A percentile compares a stretch with the other conserved stretches of the same genome.
These are phyloP conservation scores for Cerastoderma edule DNA, from an alignment of 2,888 invertebrate species.

Conservation along the genomic window DNA sequence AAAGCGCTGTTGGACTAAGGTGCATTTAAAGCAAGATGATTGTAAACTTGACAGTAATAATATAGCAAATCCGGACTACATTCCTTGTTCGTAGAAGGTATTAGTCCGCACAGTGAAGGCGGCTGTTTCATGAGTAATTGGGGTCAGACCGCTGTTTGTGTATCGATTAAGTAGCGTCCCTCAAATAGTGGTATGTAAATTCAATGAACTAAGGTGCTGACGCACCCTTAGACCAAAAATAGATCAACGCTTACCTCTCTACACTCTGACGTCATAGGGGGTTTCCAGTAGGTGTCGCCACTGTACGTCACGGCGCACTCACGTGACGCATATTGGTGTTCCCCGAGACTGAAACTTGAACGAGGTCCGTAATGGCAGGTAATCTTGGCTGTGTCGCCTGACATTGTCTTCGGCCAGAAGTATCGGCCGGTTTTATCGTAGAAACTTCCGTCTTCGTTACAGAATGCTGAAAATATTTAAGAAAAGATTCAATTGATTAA, in stretches of 20 bases:
- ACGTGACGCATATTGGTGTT: conserved; percentile 47
- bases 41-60: too few species aligned
- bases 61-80: too few species aligned
- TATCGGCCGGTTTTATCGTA: conserved; percentile 66
- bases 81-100: too few species aligned
- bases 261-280: conserved; percentile 61
- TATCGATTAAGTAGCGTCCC: too few species aligned
- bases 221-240: not conserved
- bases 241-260: conserved; percentile 54
- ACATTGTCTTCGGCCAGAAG: conserved; percentile 61
- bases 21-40: too few species aligned
- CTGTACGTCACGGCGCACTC: conserved; percentile 50
- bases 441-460: conserved; percentile 51
- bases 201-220: not conserved
- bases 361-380: conserved; percentile 60
- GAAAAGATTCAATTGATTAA: too few species aligned
- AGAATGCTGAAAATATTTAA: conserved; percentile 55
- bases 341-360: conserved; percentile 19
- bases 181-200: too few species aligned
- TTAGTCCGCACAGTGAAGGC: too few species aligned
- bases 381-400: conserved; percentile 48
- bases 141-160: too few species aligned
- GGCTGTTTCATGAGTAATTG: too few species aligned
- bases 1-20: too few species aligned
- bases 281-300: conserved; percentile 61